Percentiles rank a stretch among this genome's conserved stretches.
These are phyloP conservation scores for Zelleria hepariella DNA, from an alignment of 2,888 invertebrate genomes.

Conservation along the genomic window DNA sequence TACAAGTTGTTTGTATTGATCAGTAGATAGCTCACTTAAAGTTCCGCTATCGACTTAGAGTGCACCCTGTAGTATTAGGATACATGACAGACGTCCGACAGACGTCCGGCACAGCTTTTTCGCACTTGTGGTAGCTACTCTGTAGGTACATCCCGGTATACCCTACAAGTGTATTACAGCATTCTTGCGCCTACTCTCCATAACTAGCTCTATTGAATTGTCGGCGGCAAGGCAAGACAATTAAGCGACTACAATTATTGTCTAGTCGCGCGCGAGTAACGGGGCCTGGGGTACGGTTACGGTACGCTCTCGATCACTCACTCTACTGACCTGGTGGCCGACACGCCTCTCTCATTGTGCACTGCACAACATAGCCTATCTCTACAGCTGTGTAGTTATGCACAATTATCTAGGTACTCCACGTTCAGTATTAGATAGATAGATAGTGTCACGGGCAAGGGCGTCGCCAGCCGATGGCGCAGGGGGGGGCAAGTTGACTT, in stretches of 20 bases:
- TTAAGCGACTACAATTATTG: not conserved
- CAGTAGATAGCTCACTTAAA: too few species aligned
- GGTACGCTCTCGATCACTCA: slow-evolving; percentile 9
- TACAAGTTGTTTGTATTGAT: too few species aligned
- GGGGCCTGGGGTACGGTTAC: slow-evolving; percentile 1
- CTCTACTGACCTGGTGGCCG: slow-evolving; percentile 12
- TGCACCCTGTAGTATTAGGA: too few species aligned
- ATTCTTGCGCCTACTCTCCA: not conserved
- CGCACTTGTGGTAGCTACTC: too few species aligned
- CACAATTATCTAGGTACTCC: not conserved
- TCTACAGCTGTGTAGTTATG: not conserved
- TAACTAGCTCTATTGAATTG: not conserved
- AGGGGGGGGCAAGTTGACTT: too few species aligned
- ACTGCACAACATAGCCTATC: not conserved
- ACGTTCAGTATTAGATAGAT: too few species aligned
- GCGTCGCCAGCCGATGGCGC: too few species aligned
- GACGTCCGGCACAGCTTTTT: too few species aligned
- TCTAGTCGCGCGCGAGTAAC: not conserved
- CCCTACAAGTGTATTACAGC: not conserved
- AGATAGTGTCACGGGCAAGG: too few species aligned
- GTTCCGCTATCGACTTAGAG: too few species aligned
- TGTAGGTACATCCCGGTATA: too few species aligned
- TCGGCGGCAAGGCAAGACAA: not conserved
- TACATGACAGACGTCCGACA: too few species aligned
- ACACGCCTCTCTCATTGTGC: slow-evolving; percentile 2